Base-by-base conservation (phyloP, 2,888 invertebrate species). In the Parapristionchus giblindavisi region DNA sequence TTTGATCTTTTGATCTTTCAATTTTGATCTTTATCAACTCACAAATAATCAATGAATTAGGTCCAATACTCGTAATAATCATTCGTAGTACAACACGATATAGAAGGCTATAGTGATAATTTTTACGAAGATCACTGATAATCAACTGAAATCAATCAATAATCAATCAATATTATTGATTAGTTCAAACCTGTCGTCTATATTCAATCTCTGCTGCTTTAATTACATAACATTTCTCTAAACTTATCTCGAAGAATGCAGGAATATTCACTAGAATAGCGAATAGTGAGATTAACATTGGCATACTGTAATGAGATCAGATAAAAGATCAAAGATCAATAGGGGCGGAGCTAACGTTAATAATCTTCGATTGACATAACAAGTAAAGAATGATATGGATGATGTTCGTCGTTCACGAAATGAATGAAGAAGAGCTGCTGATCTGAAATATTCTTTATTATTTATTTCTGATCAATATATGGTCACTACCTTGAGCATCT, bases 11-110 rank as follows among this genome's bases (percentile, higher is more conserved):
- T n/a, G 6, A 43, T 43, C 40, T 1, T 17, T 1, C 29, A 51
- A 32, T 48, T 14, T 2, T 29, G 61, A 11, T 11, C 2, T 24
- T 6, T 21, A 32, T 38, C 4, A 14, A 77, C 81, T 77, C 72
- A 82, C 82, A 76, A 17, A 85, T 63, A 5, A 85, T 85, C 61
- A 83, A 78, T n/a, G 81, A 77, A 60, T 85, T 85, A 17, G 85
- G 85, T 29, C 85, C 85, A 48, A 84, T 82, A 14, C 84, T 80
- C 17, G 84, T 83, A 48, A 85, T 72, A 0, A 85, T n/a, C 85
- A 86, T 85, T 58, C 85, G 78, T 32, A 82, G 82, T 8, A 84
- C 60, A 34, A 83, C 60, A 21, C 83, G 79, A 76, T 84, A 86
- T 74, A 75, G 76, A 5, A 83, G 58, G 17, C 71, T 78, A 73